Base-by-base conservation (phyloP, 2,797 vertebrate species). In the Rhinophrynus dorsalis region DNA sequence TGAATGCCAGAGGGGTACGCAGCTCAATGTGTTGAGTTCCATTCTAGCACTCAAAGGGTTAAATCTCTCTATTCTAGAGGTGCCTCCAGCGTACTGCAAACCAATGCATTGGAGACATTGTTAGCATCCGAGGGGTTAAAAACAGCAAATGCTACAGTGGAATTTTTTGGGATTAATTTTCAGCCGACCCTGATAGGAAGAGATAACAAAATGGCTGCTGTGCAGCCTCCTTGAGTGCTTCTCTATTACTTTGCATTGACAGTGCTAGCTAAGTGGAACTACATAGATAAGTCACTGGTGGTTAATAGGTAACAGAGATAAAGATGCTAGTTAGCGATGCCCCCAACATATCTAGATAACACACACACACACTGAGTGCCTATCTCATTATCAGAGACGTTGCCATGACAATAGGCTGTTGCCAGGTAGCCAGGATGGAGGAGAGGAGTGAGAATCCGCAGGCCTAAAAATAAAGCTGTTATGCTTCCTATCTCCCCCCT, bases 391-490 rank as follows among this genome's bases (percentile, higher is more conserved):
- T 79, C 69, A 40, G 64, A 0, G 74, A 76, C 0, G 85, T 90
- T 88, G 84, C 83, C 85, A 89, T 88, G 88, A 86, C 81, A 80
- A 89, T 81, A 76, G 72, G 80, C 84, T 84, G 90, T 91, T 91
- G 89, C 90, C 88, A 89, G 88, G 90, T 90, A 90, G 85, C 88
- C 44, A 2, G 62, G 67, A 82, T 85, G 76, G 58, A 75, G 76
- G 80, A 77, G 84, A 79, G 84, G 87, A 71, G 82, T 82, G 80
- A 85, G 83, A 89, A 88, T 88, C 80, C 84, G 81, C 80, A 82
- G 82, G 84, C 84, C 89, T 89, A 91, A 91, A 91, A 91, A 91
- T 90, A 90, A 90, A 90, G 77, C 79, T 71, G 80, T 76, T 15
- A 4, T 80, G 58, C 27, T 17, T 80, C 78, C 70, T 80, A 61